Percentiles rank a stretch among this genome's conserved stretches.
These are phyloP conservation scores for Phylloscopus collybita DNA, from an alignment of 2,797 vertebrate species.

Conservation along the genomic window DNA sequence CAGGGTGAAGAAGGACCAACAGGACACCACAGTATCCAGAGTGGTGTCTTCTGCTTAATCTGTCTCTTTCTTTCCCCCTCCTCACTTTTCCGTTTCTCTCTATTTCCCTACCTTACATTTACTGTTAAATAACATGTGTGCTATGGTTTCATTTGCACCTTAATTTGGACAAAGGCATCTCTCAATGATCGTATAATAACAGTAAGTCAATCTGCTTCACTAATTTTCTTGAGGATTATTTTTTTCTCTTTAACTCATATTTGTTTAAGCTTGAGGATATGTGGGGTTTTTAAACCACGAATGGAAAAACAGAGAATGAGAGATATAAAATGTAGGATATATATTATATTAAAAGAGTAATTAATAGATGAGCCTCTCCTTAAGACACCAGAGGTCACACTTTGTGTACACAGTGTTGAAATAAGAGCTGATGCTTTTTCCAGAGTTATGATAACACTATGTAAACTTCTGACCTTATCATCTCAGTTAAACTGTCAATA, in stretches of 20 bases:
- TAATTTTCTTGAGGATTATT: not conserved
- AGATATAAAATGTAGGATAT: not conserved
- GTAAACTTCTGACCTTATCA: not conserved
- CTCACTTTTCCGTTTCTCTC: not conserved
- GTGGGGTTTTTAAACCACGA: not conserved
- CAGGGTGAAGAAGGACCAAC: not conserved
- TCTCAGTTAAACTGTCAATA: not conserved
- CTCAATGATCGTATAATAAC: rapidly evolving
- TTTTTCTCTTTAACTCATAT: slow-evolving; percentile 9
- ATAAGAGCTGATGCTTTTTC: not conserved
- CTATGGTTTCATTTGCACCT: not conserved
- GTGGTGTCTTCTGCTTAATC: not conserved
- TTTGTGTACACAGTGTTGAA: not conserved
- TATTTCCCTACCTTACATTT: not conserved
- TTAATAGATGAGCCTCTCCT: not conserved
- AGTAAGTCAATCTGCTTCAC: not conserved
- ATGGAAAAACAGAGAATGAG: not conserved
- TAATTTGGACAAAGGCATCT: not conserved
- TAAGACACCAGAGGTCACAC: not conserved
- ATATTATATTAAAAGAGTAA: not conserved
- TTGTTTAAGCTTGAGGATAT: slow-evolving; percentile 22
- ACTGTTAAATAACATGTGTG: not conserved
- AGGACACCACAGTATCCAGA: not conserved
- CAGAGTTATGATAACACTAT: not conserved
- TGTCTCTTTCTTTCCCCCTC: not conserved